phyloP scores from a whole-genome alignment of 2,113 vertebrate genomes.

The Hirundichthys speculiger region DNA sequence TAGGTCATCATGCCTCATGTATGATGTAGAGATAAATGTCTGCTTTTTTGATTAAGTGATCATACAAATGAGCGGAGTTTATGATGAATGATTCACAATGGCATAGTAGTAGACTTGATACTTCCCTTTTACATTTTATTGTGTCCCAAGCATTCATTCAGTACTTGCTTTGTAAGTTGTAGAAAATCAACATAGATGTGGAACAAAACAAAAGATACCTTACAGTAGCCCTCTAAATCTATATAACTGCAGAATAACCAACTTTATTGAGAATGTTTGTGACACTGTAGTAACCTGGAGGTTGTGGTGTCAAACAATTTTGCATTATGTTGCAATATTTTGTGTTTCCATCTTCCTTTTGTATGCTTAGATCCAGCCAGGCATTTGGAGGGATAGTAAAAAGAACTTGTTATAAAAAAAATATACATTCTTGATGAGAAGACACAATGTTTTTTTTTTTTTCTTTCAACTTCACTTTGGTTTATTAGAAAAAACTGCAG shows the following conservation, averaged over 20 bases:
- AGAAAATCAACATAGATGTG: no score
- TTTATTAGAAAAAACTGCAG: conserved; percentile 9
- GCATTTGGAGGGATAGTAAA: background rate
- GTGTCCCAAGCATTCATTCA: no score
- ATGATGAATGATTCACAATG: background rate
- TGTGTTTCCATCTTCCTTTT: background rate
- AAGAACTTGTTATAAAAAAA: background rate
- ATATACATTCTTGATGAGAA: background rate
- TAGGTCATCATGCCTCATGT: no score
- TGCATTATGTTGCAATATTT: conserved; percentile 1
- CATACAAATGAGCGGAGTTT: background rate
- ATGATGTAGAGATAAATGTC: no score
- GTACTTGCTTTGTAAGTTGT: no score
- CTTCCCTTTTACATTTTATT: background rate
- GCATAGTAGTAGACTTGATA: background rate
- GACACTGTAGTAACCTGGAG: no score
- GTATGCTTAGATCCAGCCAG: background rate
- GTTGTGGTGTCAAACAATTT: no score
- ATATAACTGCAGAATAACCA: no score
- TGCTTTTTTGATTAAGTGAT: no score
- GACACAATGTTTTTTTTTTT: conserved; percentile 10
- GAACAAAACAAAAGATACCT: no score
- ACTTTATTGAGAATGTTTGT: no score
- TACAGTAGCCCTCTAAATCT: no score
- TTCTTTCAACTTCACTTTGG: conserved; percentile 18